Conservation (phyloP, 2,797 vertebrate species). For the Chromis chromis region DNA sequence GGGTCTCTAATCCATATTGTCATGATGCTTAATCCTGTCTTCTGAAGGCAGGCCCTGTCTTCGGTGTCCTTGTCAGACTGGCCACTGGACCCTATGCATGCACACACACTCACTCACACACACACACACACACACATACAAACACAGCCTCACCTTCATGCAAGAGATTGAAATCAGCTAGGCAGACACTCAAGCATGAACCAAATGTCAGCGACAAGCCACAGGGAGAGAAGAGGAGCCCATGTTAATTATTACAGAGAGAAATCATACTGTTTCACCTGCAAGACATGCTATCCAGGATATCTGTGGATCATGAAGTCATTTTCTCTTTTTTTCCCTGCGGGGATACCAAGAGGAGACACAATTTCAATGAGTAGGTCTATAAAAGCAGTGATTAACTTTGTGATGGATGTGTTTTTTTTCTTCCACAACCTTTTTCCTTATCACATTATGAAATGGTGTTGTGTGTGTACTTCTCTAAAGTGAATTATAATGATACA, state of each 20-base stretch:
- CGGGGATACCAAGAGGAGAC: conserved; percentile 71
- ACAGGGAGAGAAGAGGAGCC: conserved; percentile 79
- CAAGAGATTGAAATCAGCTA: conserved; percentile 86
- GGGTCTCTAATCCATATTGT: conserved; percentile 81
- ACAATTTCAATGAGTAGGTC: conserved; percentile 75
- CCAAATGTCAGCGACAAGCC: conserved; percentile 86
- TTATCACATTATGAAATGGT: conserved; percentile 48
- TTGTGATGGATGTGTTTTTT: conserved; percentile 61
- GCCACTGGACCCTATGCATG: conserved; percentile 57
- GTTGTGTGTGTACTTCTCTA: conserved; percentile 60
- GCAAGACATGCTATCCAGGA: conserved; percentile 70
- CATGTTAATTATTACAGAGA: conserved; percentile 83
- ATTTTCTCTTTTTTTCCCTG: conserved; percentile 71
- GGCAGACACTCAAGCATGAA: conserved; percentile 89
- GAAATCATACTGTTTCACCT: conserved; percentile 72
- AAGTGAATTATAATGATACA: conserved; percentile 38
- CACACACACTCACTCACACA: conserved; percentile 43
- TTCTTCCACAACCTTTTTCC: conserved; percentile 19
- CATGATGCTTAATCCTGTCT: conserved; percentile 82
- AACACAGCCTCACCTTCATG: conserved; percentile 81
- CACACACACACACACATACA: conserved; percentile 46
- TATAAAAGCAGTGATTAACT: conserved; percentile 81
- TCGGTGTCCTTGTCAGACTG: conserved; percentile 76
- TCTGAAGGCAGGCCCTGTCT: conserved; percentile 64
- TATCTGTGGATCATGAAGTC: conserved; percentile 78